These are phyloP conservation scores for Cataglyphis albicans DNA, from an alignment of 2,888 invertebrate genomes.

Conservation along the genomic window DNA sequence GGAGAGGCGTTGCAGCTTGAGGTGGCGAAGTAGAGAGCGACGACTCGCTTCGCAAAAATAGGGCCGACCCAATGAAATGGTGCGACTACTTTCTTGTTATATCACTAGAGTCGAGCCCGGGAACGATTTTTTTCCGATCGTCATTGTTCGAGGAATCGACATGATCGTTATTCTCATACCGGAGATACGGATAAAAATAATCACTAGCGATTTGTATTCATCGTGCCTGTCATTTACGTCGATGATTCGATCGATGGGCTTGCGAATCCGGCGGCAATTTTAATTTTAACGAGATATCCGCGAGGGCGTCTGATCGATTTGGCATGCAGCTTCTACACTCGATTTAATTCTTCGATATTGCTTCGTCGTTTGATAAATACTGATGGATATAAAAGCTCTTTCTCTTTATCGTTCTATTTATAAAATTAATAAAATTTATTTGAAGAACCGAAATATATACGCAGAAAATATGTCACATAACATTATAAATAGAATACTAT, in stretches of 20 bases:
- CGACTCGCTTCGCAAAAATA: slow-evolving; percentile 1
- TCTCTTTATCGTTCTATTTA: slow-evolving; percentile 1
- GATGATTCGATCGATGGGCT: slow-evolving; percentile 28
- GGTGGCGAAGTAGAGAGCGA: slow-evolving; percentile 20
- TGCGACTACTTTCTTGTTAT: not conserved
- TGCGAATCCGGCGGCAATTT: slow-evolving; percentile 18
- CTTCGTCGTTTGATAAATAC: not conserved
- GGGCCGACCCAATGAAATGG: not conserved
- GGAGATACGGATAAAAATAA: slow-evolving; percentile 26
- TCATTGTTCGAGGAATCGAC: not conserved
- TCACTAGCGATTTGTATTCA: slow-evolving; percentile 21
- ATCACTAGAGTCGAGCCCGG: not conserved
- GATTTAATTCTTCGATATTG: not conserved
- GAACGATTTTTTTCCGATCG: not conserved
- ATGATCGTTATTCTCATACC: not conserved
- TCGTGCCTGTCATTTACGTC: slow-evolving; percentile 17
- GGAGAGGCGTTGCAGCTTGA: slow-evolving; percentile 5
- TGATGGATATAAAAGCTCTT: not conserved
- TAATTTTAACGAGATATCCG: slow-evolving; percentile 17
- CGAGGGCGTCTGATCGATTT: not conserved
- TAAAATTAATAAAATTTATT: slow-evolving; percentile 18
- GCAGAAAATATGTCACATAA: slow-evolving; percentile 17
- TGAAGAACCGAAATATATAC: not conserved
- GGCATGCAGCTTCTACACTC: not conserved
- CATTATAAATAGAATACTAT: slow-evolving; percentile 22